These are phyloP conservation scores for Cosmia pyralina DNA, from an alignment of 2,888 invertebrate genomes.

Conservation along the genomic window DNA sequence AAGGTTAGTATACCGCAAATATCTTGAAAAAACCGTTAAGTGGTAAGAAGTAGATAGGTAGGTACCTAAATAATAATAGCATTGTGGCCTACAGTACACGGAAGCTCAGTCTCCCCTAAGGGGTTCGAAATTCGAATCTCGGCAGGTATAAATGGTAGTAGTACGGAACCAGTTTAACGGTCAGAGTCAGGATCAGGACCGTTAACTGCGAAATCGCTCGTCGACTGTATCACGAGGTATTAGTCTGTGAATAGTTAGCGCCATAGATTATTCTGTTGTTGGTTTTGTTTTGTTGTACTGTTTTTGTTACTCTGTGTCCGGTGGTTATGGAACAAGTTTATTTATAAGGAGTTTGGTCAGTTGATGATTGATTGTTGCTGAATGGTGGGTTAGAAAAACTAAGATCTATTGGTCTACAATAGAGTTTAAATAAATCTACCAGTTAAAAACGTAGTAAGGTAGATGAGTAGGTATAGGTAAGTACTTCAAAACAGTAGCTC, in stretches of 20 bases:
- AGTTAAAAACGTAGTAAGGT: neutral
- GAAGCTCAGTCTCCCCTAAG: conserved; percentile 70
- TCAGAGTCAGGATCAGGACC: conserved; percentile 75
- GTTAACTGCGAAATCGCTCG: conserved; percentile 82
- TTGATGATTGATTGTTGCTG: conserved; percentile 4
- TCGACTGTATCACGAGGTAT: conserved; percentile 68
- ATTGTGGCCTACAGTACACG: conserved; percentile 62
- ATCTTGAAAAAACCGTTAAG: conserved; percentile 50
- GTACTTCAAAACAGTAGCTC: neutral
- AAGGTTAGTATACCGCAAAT: conserved; percentile 54
- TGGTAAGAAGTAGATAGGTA: conserved; percentile 4
- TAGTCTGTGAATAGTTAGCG: conserved; percentile 57
- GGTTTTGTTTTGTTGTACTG: conserved; percentile 24
- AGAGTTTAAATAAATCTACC: neutral
- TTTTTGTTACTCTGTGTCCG: conserved; percentile 25
- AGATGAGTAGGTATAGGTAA: neutral
- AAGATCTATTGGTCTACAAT: neutral
- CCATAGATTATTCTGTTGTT: conserved; percentile 43
- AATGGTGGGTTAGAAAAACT: neutral
- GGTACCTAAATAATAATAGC: conserved; percentile 42
- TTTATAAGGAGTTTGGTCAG: neutral
- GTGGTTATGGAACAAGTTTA: conserved; percentile 5
- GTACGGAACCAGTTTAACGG: conserved; percentile 83
- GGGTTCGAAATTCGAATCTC: conserved; percentile 68
- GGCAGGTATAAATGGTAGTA: conserved; percentile 73